Evolutionary conservation across 1,140 invertebrate species (phyloP).

Genomic region (Hydropsyche tenuis): DNA sequence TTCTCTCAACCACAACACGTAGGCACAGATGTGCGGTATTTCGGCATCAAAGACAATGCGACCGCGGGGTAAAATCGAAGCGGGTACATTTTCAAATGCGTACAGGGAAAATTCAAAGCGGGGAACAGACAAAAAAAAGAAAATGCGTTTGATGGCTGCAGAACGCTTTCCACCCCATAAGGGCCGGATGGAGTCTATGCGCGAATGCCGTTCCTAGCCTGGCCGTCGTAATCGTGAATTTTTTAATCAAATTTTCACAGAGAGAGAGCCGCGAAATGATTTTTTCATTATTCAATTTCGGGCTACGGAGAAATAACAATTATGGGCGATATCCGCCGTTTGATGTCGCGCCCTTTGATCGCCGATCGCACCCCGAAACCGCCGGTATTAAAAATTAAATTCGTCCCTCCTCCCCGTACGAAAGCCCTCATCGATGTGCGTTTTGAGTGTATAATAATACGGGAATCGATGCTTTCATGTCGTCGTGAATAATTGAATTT

Average conservation of each 20-base stretch:
- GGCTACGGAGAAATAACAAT: conserved; percentile 30
- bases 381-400: conserved; percentile 13
- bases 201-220: not conserved
- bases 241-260: conserved; percentile 50
- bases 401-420: not conserved
- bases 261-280: conserved; percentile 44
- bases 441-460: not conserved
- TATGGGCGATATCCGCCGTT: conserved; percentile 39
- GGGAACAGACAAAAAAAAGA: conserved; percentile 34
- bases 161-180: conserved; percentile 2
- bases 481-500: not conserved
- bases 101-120: conserved; percentile 6
- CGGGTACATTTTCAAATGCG: not conserved
- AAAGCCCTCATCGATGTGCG: not conserved
- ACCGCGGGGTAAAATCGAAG: conserved; percentile 27
- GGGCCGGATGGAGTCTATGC: too few relatives aligned
- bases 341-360: conserved; percentile 40
- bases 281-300: conserved; percentile 51
- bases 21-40: not conserved
- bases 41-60: conserved; percentile 32
- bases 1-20: not conserved
- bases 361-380: conserved; percentile 13
- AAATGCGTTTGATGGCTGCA: conserved; percentile 29
- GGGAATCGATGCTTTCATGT: too few relatives aligned
- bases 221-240: conserved; percentile 46